Base-by-base conservation (phyloP, 2,797 vertebrate genomes). In the Phrynocephalus forsythii region DNA sequence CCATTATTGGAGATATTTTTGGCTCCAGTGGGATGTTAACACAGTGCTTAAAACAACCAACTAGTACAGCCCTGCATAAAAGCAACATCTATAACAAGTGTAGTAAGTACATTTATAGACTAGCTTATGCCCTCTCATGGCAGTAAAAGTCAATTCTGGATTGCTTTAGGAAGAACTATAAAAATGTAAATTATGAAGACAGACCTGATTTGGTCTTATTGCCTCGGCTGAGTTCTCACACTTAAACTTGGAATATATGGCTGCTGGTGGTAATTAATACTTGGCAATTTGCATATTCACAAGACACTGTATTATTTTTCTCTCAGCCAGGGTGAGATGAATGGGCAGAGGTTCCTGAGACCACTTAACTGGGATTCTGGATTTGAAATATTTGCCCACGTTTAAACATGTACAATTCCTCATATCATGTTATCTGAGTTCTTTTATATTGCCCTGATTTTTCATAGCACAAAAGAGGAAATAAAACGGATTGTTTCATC, bases 101-200 rank as follows among this genome's bases (percentile, higher is more conserved):
- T 86, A 83, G 52, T 86, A 68, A 91, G 80, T 88, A 75, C 7
- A 0, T 89, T 95, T 94, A 93, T 79, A 86, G 69, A 91, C 87
- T 93, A 81, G 86, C 83, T 93, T 88, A 93, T 95, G 85, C 75
- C 92, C 79, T 94, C 87, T 94, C 86, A 94, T 93, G 82, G 88
- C 85, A 92, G 84, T 92, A 94, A 89, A 90, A 95, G 92, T 93
- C 91, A 93, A 91, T 94, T 83, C 63, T 91, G 90, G 91, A 94
- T 95, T 94, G 88, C 89, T 96, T 95, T 93, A 94, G 91, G 88
- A 95, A 94, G 92, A 94, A 92, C 91, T 92, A 95, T 95, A 96
- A 96, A 96, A 94, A 96, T 95, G 90, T 94, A 95, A 96, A 96
- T 95, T 94, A 88, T 90, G n/a, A 68, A 94, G 90, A 92, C 93